These are phyloP conservation scores for Cosmopolites sordidus DNA, from an alignment of 2,888 invertebrate genomes.

Conservation along the genomic window DNA sequence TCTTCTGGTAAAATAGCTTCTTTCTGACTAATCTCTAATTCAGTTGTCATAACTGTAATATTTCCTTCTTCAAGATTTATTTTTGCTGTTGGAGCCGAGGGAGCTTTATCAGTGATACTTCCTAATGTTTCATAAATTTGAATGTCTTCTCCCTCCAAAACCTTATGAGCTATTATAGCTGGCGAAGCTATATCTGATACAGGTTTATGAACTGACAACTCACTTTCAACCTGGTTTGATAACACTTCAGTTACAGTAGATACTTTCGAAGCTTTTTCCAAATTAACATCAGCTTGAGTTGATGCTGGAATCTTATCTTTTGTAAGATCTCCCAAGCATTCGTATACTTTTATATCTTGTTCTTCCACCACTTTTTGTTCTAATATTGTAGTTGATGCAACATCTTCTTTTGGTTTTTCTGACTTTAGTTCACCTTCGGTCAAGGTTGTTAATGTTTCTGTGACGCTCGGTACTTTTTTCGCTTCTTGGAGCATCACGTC, in stretches of 20 bases:
- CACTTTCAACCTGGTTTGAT: conserved; percentile 43
- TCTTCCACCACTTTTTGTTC: conserved; percentile 27
- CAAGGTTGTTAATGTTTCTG: conserved; percentile 43
- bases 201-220: conserved; percentile 28
- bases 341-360: conserved; percentile 23
- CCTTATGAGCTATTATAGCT: conserved; percentile 27
- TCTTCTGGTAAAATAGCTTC: conserved; percentile 37
- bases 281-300: conserved; percentile 34
- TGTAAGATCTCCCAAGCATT: conserved; percentile 37
- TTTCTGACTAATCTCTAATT: conserved; percentile 43
- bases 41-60: conserved; percentile 39
- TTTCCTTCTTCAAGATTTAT: conserved; percentile 38
- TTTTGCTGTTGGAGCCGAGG: conserved; percentile 36
- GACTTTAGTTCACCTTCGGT: conserved; percentile 39
- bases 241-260: conserved; percentile 42
- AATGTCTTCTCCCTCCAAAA: conserved; percentile 11
- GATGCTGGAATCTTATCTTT: conserved; percentile 25
- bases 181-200: conserved; percentile 24
- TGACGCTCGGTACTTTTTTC: conserved; percentile 38
- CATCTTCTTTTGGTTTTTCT: conserved; percentile 26
- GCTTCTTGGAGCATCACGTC: conserved; percentile 40
- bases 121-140: conserved; percentile 16
- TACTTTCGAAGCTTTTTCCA: conserved; percentile 38
- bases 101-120: neutral
- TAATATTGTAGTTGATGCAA: conserved; percentile 21